Conservation (phyloP, 2,888 invertebrate species). For the Pseudococcus viburni region DNA sequence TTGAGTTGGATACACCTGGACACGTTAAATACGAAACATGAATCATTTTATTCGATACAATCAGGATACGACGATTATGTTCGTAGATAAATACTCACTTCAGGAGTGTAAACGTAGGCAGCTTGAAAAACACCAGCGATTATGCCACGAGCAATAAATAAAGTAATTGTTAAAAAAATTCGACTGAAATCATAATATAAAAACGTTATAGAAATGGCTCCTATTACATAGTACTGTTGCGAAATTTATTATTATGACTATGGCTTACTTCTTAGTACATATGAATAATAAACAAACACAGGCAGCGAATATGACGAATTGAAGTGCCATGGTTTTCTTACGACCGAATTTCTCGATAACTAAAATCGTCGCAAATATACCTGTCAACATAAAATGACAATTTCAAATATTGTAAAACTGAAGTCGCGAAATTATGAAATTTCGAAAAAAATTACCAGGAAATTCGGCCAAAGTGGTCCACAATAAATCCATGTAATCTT, state of each 20-base stretch:
- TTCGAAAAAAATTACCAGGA: constrained; percentile 77
- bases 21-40: neutral
- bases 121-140: constrained; percentile 96
- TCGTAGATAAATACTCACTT: constrained; percentile 73
- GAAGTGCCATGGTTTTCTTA: constrained; percentile 93
- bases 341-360: constrained; percentile 91
- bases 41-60: neutral
- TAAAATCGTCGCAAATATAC: constrained; percentile 89
- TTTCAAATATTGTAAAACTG: neutral
- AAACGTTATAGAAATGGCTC: neutral
- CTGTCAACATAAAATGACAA: constrained; percentile 72
- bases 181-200: constrained; percentile 75
- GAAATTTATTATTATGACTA: constrained; percentile 1
- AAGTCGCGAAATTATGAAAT: neutral
- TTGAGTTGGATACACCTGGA: constrained; percentile 87
- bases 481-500: constrained; percentile 91
- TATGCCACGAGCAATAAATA: constrained; percentile 91
- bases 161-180: constrained; percentile 82
- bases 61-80: too few relatives aligned
- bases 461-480: constrained; percentile 97
- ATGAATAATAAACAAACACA: constrained; percentile 83
- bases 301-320: constrained; percentile 87
- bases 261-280: constrained; percentile 71
- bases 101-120: constrained; percentile 95
- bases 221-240: neutral